Conservation (phyloP, 1,140 invertebrate genomes). For the Brachionus sp. region DNA sequence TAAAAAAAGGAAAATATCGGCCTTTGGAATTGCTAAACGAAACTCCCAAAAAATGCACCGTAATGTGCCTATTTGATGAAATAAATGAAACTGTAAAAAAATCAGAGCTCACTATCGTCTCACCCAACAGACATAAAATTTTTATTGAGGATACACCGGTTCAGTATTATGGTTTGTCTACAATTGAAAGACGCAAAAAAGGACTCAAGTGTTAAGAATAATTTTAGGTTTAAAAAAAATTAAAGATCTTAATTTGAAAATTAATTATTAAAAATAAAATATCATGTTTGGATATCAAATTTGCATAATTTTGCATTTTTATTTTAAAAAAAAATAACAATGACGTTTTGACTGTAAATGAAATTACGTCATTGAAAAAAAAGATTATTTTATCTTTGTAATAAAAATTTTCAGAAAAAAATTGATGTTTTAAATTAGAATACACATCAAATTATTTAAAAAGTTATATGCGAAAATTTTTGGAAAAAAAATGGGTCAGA, state of each 20-base stretch:
- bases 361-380: too few species aligned
- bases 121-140: not conserved
- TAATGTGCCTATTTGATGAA: constrained; percentile 2
- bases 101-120: not conserved
- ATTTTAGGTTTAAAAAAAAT: not conserved
- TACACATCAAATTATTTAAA: too few species aligned
- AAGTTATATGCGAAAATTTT: too few species aligned
- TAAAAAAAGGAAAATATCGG: not conserved
- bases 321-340: too few species aligned
- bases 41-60: not conserved
- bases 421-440: too few species aligned
- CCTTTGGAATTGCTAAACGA: constrained; percentile 5
- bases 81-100: not conserved
- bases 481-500: too few species aligned
- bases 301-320: too few species aligned
- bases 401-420: too few species aligned
- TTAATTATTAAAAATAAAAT: not conserved
- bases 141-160: constrained; percentile 38
- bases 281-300: not conserved
- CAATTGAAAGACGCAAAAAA: constrained; percentile 27
- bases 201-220: not conserved
- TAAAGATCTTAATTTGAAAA: not conserved
- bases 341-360: too few species aligned
- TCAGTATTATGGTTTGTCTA: constrained; percentile 23
- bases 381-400: too few species aligned